Evolutionary conservation across 2,797 vertebrate species (phyloP).

Genomic region (Lepus oiostolus): DNA sequence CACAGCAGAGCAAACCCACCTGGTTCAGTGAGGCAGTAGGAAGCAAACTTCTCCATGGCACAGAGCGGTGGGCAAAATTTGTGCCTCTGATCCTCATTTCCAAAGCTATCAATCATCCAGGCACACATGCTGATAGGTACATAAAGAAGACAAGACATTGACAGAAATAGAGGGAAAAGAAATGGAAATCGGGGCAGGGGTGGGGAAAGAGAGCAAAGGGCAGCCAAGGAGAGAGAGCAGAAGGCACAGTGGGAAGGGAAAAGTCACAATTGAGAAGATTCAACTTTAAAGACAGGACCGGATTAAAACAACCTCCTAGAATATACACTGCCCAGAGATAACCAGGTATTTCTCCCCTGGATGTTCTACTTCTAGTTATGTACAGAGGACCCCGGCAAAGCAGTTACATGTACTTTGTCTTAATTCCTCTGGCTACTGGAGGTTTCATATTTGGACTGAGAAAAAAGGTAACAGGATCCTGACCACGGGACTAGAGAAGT

Average conservation of each 20-base stretch:
- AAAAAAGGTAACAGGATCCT: neutral
- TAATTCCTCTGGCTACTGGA: neutral
- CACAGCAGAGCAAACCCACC: conserved; percentile 87
- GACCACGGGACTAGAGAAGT: neutral
- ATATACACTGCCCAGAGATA: neutral
- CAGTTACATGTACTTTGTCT: neutral
- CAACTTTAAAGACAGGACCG: neutral
- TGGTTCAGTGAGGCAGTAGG: conserved; percentile 98
- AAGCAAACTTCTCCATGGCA: conserved; percentile 96
- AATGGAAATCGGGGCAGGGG: neutral
- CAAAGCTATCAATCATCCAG: conserved; percentile 98
- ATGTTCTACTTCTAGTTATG: neutral
- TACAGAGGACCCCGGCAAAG: neutral
- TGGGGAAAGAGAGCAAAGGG: neutral
- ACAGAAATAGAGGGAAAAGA: neutral
- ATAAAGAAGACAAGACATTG: conserved; percentile 63
- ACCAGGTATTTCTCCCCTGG: neutral
- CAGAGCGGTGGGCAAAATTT: conserved; percentile 95
- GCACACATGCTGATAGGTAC: conserved; percentile 94
- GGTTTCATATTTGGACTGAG: neutral
- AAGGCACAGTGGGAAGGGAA: neutral
- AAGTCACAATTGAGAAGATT: neutral
- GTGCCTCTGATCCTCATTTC: conserved; percentile 92
- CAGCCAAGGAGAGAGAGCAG: neutral
- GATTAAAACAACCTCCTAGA: neutral